Evolutionary conservation across 2,113 vertebrate genomes (phyloP), one percentile per base, ranked within the genome.

Genomic region (Eleginops maclovinus): DNA sequence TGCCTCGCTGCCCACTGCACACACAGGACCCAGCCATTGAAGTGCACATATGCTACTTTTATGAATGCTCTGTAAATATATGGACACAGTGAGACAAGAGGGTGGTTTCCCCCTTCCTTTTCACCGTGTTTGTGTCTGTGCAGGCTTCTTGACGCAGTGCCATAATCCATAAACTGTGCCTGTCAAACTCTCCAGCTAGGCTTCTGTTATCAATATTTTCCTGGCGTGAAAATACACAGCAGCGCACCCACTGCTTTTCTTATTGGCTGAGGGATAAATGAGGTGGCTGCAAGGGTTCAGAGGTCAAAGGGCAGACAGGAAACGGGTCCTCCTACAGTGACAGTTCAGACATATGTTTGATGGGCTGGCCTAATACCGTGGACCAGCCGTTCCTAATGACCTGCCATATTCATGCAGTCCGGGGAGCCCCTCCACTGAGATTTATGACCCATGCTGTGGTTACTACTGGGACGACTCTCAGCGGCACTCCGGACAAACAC

Each of bases 241-340:
- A 50, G 70, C 4, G 2, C 50, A 44, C 44, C 14, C 41, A 1
- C 44, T 75, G 54, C 43, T 8, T 63, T 86, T 65, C n/a, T 72
- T 62, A 60, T 65, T 86, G 77, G 76, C 59, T 60, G 75, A 69
- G 16, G 65, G 65, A 72, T 83, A 77, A 80, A 81, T 76, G 64
- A 82, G 80, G 68, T 70, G 82, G 58, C 67, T 40, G 50, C 66
- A 22, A 53, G 59, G 77, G 80, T 82, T 72, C 43, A 17, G 72
- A 74, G 90, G 90, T 91, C 85, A 93, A 86, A 93, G 87, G 72
- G 72, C 82, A 83, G 72, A 72, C 88, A 91, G 90, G 92, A 94
- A 93, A 83, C 90, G 77, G 80, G 80, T 67, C 72, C 82, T 82
- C 86, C 87, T 79, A 67, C 58, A 72, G 66, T 87, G 88, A 85